Evolutionary conservation across 2,888 invertebrate genomes (phyloP), one percentile per base, ranked within the genome.

Genomic region (Sicus ferrugineus): DNA sequence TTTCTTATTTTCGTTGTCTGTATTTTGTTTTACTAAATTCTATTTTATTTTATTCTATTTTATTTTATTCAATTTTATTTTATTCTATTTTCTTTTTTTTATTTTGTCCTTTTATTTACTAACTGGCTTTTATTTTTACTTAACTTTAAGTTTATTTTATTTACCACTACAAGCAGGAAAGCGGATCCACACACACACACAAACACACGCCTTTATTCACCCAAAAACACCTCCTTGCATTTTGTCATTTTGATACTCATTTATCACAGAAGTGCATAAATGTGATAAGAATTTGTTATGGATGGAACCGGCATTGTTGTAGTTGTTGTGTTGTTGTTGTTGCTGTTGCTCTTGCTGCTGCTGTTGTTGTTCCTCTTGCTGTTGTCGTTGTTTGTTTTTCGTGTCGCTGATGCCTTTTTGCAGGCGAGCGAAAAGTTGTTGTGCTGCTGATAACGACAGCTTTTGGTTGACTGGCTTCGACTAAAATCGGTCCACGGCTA

Each of bases 211-310:
- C 21, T 11, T 3, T 38, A 52, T 31, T 21, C 52, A 28, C n/a
- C 21, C 50, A 19, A 23, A 11, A 54, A 31, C 63, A 63, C 54
- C 70, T 78, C 73, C 79, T 77, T 79, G 77, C 78, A 78, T 76
- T 80, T 80, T 80, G 80, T 80, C 79, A 80, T 74, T 80, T 75
- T 76, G 76, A 75, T 77, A 74, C 77, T 80, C 79, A 84, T 84
- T 84, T 84, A 84, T 84, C 84, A 81, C 78, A 77, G 78, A 78
- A 79, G 79, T 80, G 80, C 81, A 81, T 80, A 79, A 80, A 77
- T 78, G 77, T 77, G 79, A 80, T 81, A 79, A 80, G 77, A 78
- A 79, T 81, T 80, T 80, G 79, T 79, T 77, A 73, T 68, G 30
- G n/a, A n/a, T 58, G 31, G 30, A 58, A 26, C 38, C 16, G 19